Conservation (phyloP, 2,888 invertebrate genomes). For the Thera britannica region DNA sequence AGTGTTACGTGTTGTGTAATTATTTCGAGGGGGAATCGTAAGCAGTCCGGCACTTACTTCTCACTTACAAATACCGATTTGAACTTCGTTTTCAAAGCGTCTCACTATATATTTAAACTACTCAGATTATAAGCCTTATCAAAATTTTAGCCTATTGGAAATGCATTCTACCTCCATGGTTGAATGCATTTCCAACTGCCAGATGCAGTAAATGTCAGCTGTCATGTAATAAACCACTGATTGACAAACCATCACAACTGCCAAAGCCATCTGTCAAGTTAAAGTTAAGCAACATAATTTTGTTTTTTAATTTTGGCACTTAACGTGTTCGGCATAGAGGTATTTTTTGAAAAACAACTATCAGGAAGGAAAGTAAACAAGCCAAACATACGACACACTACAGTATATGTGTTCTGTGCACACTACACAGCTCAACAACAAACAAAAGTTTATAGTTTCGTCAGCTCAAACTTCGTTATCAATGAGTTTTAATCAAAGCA, state of each 20-base stretch:
- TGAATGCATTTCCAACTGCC: too few species aligned
- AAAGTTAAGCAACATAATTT: not conserved
- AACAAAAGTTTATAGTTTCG: conserved; percentile 37
- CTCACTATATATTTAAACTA: too few species aligned
- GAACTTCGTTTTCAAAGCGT: too few species aligned
- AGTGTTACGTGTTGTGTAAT: too few species aligned
- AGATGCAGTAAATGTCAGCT: not conserved
- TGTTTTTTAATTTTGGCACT: not conserved
- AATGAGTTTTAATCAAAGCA: conserved; percentile 60
- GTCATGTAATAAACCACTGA: not conserved
- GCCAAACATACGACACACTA: too few species aligned
- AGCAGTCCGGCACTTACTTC: too few species aligned
- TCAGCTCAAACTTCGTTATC: conserved; percentile 50
- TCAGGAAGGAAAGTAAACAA: not conserved
- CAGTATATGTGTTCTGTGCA: too few species aligned
- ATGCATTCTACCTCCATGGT: too few species aligned
- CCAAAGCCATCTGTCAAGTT: not conserved
- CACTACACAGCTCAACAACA: not conserved
- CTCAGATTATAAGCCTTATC: too few species aligned
- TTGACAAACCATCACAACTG: not conserved
- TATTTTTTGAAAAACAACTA: not conserved
- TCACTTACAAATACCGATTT: too few species aligned
- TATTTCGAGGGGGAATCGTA: too few species aligned
- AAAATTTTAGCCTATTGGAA: too few species aligned
- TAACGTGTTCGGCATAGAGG: not conserved